phyloP scores from a whole-genome alignment of 2,113 vertebrate species.

The Oreotrochilus melanogaster region DNA sequence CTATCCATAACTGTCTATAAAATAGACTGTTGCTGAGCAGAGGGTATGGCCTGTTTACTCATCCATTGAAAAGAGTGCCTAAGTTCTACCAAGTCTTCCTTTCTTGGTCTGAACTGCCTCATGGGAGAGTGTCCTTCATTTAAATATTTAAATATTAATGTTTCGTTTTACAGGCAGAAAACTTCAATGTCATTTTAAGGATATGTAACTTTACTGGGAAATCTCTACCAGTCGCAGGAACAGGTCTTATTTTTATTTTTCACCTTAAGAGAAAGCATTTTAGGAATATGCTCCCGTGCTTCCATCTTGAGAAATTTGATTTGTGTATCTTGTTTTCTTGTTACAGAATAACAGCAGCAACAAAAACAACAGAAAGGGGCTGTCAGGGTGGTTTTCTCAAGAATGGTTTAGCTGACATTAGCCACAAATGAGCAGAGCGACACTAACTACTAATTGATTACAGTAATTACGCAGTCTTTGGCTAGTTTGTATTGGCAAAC shows the following conservation, averaged over 20 bases:
- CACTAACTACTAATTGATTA: conserved; percentile 97
- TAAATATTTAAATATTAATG: conserved; percentile 98
- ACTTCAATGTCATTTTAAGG: conserved; percentile 95
- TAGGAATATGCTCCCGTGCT: not conserved
- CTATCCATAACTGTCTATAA: conserved; percentile 97
- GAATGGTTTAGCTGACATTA: conserved; percentile 90
- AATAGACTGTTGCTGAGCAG: conserved; percentile 92
- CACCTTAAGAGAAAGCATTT: not conserved
- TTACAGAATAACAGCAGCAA: conserved; percentile 73
- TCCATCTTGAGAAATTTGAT: conserved; percentile 61
- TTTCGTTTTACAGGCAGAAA: conserved; percentile 82
- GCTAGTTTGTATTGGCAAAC: conserved; percentile 94
- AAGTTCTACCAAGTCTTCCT: conserved; percentile 83
- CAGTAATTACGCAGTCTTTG: conserved; percentile 92
- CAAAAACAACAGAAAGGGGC: conserved; percentile 73
- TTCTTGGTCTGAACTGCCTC: conserved; percentile 74
- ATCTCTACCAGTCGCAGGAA: conserved; percentile 40
- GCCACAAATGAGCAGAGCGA: conserved; percentile 91
- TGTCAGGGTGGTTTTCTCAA: conserved; percentile 77
- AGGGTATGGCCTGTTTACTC: conserved; percentile 96
- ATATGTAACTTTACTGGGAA: conserved; percentile 81
- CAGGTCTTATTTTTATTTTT: not conserved
- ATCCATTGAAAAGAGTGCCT: conserved; percentile 87
- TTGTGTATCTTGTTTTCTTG: conserved; percentile 55
- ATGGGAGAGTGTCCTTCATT: conserved; percentile 90